Conservation (phyloP, 2,113 vertebrate genomes). For the Benthochromis sp. region DNA sequence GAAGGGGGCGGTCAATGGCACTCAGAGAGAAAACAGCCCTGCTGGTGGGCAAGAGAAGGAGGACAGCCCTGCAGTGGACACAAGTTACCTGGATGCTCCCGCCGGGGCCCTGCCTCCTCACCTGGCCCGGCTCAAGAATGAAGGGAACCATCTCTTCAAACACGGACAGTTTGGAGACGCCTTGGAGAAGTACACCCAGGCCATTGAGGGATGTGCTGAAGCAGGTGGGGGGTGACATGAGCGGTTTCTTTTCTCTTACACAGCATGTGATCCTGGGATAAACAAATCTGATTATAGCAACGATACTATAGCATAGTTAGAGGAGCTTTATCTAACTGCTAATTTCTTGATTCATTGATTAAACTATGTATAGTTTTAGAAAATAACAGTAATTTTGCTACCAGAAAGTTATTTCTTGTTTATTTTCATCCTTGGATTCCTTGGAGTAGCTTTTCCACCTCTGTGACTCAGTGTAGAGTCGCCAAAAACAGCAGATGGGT, state of each 20-base stretch:
- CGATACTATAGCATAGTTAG: not conserved
- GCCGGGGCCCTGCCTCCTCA: constrained; percentile 67
- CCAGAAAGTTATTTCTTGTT: not conserved
- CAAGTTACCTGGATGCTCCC: constrained; percentile 62
- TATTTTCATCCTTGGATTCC: not conserved
- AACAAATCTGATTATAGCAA: not conserved
- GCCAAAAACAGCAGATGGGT: not conserved
- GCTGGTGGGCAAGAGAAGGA: not conserved
- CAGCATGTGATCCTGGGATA: not conserved
- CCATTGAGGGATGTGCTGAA: constrained; percentile 71
- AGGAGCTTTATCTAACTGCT: not conserved
- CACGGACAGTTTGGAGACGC: constrained; percentile 86
- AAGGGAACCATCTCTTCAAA: constrained; percentile 85
- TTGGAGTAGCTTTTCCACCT: not conserved
- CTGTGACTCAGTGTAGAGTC: not conserved
- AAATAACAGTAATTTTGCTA: not conserved
- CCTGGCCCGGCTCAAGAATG: constrained; percentile 74
- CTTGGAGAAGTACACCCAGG: constrained; percentile 75
- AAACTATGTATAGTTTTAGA: not conserved
- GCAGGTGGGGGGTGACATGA: constrained; percentile 62
- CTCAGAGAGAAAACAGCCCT: not conserved
- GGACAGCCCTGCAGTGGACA: constrained; percentile 31
- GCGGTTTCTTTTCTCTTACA: not conserved
- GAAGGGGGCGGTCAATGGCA: constrained; percentile 45
- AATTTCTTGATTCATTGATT: not conserved